Percentiles rank a stretch among this genome's conserved stretches.
phyloP scores from a whole-genome alignment of 2,888 invertebrate species.

The Dichetophora obliterata region DNA sequence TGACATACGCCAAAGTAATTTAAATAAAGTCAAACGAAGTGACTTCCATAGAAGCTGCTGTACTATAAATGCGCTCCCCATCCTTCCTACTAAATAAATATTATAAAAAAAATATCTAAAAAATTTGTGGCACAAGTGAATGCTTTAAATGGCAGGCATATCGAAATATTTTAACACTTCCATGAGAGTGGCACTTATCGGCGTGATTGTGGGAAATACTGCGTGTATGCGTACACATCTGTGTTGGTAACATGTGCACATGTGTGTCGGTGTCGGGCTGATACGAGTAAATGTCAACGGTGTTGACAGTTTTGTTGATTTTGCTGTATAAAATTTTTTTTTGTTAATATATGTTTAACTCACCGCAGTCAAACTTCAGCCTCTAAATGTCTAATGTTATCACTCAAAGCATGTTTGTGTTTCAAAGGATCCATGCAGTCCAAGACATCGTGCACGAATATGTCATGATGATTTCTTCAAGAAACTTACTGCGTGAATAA shows the following conservation, averaged over 20 bases:
- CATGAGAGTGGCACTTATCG: conserved; percentile 1
- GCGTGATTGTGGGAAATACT: not conserved
- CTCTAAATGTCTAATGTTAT: too few species aligned
- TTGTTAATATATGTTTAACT: not conserved
- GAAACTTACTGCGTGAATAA: too few species aligned
- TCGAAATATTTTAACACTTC: not conserved
- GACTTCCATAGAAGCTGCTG: too few species aligned
- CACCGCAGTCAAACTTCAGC: not conserved
- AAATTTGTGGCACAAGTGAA: not conserved
- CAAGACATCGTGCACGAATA: too few species aligned
- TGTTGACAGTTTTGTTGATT: conserved; percentile 40
- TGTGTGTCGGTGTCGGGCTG: conserved; percentile 13
- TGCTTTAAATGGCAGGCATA: not conserved
- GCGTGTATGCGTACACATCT: not conserved
- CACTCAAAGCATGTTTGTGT: too few species aligned
- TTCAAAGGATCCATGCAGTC: too few species aligned
- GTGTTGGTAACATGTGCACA: not conserved
- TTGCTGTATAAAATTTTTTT: not conserved
- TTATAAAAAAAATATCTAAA: not conserved
- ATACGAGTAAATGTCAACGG: conserved; percentile 40
- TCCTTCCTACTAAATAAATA: too few species aligned
- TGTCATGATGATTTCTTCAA: too few species aligned
- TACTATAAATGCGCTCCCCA: too few species aligned
- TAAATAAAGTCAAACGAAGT: too few species aligned
- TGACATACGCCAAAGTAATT: too few species aligned